These are phyloP conservation scores for Keiferia lycopersicella DNA, from an alignment of 2,888 invertebrate species.

Conservation along the genomic window DNA sequence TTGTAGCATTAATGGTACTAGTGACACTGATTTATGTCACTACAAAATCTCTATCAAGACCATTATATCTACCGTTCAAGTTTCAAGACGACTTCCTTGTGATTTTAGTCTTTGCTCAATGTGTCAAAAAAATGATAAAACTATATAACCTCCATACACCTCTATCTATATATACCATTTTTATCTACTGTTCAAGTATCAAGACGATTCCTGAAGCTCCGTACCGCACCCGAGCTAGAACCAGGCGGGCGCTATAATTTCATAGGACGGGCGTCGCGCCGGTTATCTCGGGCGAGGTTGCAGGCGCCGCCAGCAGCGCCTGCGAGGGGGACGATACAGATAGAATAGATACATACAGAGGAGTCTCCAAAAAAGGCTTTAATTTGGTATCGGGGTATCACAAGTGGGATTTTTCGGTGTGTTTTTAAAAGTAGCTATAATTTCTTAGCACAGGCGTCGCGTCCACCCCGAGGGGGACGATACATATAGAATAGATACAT, in stretches of 20 bases:
- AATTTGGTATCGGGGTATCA: too few relatives aligned
- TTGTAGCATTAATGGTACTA: too few relatives aligned
- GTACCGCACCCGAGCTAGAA: conserved; percentile 34
- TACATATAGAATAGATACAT: conserved; percentile 26
- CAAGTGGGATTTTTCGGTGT: too few relatives aligned
- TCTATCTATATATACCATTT: too few relatives aligned
- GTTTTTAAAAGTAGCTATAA: conserved; percentile 52
- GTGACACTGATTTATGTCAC: too few relatives aligned
- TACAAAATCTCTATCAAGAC: too few relatives aligned
- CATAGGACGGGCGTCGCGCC: conserved; percentile 76
- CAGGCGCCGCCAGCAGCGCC: conserved; percentile 65
- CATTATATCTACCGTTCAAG: too few relatives aligned
- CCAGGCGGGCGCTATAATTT: conserved; percentile 73
- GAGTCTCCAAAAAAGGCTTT: neutral
- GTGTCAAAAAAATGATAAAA: too few relatives aligned
- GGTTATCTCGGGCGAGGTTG: conserved; percentile 77
- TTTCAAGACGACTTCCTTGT: too few relatives aligned
- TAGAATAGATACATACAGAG: conserved; percentile 24
- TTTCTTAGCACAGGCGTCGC: conserved; percentile 77
- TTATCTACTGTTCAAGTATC: neutral
- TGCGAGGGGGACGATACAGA: conserved; percentile 35
- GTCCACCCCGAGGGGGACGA: conserved; percentile 52
- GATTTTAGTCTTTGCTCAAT: too few relatives aligned
- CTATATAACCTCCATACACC: too few relatives aligned
- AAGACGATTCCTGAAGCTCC: conserved; percentile 5